These are phyloP conservation scores for Pygoscelis adeliae DNA, from an alignment of 2,113 vertebrate species.

Conservation along the genomic window DNA sequence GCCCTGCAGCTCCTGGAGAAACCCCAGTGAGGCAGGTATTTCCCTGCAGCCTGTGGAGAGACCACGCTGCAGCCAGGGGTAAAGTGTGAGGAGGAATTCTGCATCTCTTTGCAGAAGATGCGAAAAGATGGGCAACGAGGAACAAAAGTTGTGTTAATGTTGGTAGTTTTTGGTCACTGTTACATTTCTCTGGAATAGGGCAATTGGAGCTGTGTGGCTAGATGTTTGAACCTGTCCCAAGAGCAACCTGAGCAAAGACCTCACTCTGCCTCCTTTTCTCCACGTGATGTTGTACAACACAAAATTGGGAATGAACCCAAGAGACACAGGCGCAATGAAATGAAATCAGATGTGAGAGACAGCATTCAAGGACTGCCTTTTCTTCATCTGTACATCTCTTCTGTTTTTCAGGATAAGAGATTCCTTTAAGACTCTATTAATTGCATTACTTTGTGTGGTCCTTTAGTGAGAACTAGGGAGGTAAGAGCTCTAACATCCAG, in stretches of 20 bases:
- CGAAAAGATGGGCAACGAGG: neutral
- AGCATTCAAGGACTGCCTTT: neutral
- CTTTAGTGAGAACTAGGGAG: neutral
- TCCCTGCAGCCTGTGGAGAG: neutral
- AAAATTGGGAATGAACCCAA: neutral
- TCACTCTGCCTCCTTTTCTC: neutral
- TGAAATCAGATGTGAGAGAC: neutral
- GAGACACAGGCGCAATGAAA: neutral
- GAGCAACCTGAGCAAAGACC: neutral
- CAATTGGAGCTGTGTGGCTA: neutral
- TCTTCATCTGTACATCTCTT: neutral
- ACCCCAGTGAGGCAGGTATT: neutral
- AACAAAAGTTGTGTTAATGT: neutral
- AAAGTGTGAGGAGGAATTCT: neutral
- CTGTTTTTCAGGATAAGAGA: neutral
- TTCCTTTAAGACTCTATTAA: neutral
- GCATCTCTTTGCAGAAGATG: neutral
- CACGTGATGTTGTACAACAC: rapidly evolving
- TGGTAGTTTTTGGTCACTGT: neutral
- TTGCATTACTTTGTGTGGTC: neutral
- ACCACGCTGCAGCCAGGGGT: rapidly evolving
- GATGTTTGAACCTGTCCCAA: rapidly evolving
- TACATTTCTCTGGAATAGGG: neutral
- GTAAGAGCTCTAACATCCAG: neutral
- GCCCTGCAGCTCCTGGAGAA: neutral